Conservation (phyloP, 2,113 vertebrate genomes). For the Brachionichthys hirsutus region DNA sequence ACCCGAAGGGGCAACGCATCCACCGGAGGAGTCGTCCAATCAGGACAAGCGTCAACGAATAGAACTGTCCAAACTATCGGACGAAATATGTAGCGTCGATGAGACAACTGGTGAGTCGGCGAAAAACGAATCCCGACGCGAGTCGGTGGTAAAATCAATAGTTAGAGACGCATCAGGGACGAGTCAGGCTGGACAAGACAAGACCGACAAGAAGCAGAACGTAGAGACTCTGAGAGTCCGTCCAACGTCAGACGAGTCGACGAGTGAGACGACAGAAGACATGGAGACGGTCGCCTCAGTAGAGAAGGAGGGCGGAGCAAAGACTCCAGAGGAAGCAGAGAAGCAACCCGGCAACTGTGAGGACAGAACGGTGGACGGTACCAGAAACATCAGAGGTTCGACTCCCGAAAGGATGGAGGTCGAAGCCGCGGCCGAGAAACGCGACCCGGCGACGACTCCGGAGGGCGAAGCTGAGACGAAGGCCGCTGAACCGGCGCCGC, state of each 20-base stretch:
- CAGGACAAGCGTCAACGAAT: slow-evolving; percentile 8
- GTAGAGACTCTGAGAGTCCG: neutral
- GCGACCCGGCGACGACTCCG: slow-evolving; percentile 16
- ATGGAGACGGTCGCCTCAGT: slow-evolving; percentile 1
- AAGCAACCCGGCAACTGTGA: slow-evolving; percentile 14
- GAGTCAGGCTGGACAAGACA: neutral
- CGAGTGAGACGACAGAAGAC: neutral
- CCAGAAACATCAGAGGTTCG: neutral
- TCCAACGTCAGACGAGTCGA: neutral
- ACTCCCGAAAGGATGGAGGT: neutral
- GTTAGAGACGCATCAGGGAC: neutral
- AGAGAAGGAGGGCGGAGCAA: neutral
- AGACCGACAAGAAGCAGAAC: neutral
- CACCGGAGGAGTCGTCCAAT: slow-evolving; percentile 24
- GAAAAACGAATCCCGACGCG: slow-evolving; percentile 25
- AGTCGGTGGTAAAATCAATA: neutral
- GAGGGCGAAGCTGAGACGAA: slow-evolving; percentile 1
- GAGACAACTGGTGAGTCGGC: slow-evolving; percentile 11
- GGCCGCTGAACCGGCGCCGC: neutral
- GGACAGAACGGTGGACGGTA: neutral
- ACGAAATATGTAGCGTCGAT: neutral
- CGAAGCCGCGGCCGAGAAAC: neutral
- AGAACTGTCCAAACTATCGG: slow-evolving; percentile 1
- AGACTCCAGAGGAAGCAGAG: neutral
- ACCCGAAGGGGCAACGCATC: slow-evolving; percentile 21